Conservation (phyloP, 2,113 vertebrate species). For the Xiphias gladius region DNA sequence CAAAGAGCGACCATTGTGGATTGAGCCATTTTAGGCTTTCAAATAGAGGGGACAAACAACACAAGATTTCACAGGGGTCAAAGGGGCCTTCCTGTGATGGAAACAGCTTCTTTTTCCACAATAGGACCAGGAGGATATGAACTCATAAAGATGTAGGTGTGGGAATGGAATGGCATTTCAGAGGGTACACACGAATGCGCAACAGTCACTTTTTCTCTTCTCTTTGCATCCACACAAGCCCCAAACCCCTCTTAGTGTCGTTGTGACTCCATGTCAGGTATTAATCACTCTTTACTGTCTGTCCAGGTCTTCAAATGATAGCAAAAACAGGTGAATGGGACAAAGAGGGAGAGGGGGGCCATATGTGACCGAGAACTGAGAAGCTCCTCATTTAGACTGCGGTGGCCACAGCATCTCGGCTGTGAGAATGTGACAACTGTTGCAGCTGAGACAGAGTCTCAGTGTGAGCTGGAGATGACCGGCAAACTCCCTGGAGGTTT, state of each 20-base stretch:
- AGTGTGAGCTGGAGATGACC: slow-evolving; percentile 31
- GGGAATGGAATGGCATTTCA: slow-evolving; percentile 66
- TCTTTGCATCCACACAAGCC: slow-evolving; percentile 18
- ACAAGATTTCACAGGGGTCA: slow-evolving; percentile 62
- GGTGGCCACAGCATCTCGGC: slow-evolving; percentile 33
- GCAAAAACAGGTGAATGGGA: neutral
- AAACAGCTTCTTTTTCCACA: slow-evolving; percentile 65
- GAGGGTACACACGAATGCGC: slow-evolving; percentile 15
- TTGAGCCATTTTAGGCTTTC: slow-evolving; percentile 10
- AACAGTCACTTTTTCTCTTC: slow-evolving; percentile 36
- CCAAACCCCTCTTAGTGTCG: slow-evolving; percentile 21
- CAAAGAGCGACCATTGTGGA: slow-evolving; percentile 23
- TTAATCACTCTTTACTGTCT: slow-evolving; percentile 43
- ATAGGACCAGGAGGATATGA: slow-evolving; percentile 66
- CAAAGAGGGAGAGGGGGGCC: neutral
- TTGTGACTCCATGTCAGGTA: slow-evolving; percentile 46
- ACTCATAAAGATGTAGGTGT: slow-evolving; percentile 70
- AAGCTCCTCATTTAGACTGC: slow-evolving; percentile 10
- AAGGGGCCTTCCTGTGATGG: slow-evolving; percentile 59
- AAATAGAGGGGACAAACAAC: slow-evolving; percentile 48
- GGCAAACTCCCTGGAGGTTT: slow-evolving; percentile 11
- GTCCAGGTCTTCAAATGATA: slow-evolving; percentile 23
- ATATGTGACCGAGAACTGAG: slow-evolving; percentile 22
- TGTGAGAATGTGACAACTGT: slow-evolving; percentile 36
- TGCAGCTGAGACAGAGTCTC: slow-evolving; percentile 28